Conservation (phyloP, 2,113 vertebrate species). For the Rissa tridactyla region DNA sequence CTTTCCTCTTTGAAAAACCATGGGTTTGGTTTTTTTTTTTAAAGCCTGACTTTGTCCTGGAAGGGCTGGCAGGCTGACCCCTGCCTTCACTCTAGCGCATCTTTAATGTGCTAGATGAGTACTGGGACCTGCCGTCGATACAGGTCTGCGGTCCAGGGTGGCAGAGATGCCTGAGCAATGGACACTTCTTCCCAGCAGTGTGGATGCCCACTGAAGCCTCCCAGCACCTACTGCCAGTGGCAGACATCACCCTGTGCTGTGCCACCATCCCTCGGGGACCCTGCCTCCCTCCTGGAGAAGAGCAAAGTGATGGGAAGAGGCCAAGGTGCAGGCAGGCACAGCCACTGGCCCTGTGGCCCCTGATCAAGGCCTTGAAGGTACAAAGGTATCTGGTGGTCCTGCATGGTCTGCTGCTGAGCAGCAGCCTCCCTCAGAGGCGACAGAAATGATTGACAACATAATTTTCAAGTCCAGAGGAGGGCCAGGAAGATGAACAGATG, state of each 20-base stretch:
- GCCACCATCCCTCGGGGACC: background rate
- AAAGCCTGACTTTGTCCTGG: background rate
- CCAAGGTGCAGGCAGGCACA: background rate
- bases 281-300: background rate
- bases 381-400: no score
- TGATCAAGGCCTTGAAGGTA: background rate
- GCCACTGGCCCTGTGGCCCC: no score
- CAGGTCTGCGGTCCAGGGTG: no score
- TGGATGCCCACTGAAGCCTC: no score
- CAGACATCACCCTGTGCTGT: background rate
- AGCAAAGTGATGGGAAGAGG: background rate
- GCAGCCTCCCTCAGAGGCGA: background rate
- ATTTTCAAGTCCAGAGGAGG: background rate
- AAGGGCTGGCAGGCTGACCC: background rate
- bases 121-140: background rate
- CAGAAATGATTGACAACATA: background rate
- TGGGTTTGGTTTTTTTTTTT: background rate
- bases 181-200: background rate
- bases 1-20: background rate
- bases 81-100: accelerated
- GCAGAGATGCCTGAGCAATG: background rate
- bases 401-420: accelerated
- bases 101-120: accelerated
- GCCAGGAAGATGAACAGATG: background rate
- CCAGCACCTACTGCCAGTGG: background rate